Conservation (phyloP, 2,113 vertebrate genomes). For the Esox niger region DNA sequence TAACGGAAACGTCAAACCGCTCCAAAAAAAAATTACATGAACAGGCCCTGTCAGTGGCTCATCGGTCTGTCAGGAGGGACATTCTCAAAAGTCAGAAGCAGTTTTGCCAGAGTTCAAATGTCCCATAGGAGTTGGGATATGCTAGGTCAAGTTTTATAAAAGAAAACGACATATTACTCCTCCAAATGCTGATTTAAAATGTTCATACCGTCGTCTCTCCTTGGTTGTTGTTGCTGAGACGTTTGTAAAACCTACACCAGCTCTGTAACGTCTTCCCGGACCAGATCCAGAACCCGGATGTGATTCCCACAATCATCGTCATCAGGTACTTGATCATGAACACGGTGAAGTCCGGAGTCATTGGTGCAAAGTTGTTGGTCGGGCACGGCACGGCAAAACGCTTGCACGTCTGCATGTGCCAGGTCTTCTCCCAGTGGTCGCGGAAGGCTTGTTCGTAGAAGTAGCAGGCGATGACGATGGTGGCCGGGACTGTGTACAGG, state of each 20-base stretch:
- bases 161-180: not conserved
- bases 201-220: conserved; percentile 85
- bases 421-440: conserved; percentile 86
- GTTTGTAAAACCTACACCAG: conserved; percentile 86
- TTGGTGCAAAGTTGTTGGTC: conserved; percentile 72
- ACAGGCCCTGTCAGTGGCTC: conserved; percentile 18
- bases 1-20: not conserved
- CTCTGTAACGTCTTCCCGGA: conserved; percentile 90
- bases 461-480: conserved; percentile 85
- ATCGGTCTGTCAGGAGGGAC: not conserved
- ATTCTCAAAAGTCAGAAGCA: not conserved
- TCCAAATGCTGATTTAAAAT: conserved; percentile 5
- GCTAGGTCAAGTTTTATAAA: not conserved
- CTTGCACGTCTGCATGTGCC: conserved; percentile 87
- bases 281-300: conserved; percentile 94
- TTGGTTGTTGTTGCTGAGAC: conserved; percentile 80
- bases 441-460: conserved; percentile 91
- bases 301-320: conserved; percentile 93
- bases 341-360: conserved; percentile 87
- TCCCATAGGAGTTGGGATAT: not conserved
- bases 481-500: conserved; percentile 84
- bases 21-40: not conserved
- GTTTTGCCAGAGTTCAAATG: not conserved
- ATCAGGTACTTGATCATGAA: conserved; percentile 96
- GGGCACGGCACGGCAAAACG: conserved; percentile 85